A percentile compares a stretch with the other conserved stretches of the same genome.
Conservation (phyloP, 2,113 vertebrate species). For the Mobula birostris region DNA sequence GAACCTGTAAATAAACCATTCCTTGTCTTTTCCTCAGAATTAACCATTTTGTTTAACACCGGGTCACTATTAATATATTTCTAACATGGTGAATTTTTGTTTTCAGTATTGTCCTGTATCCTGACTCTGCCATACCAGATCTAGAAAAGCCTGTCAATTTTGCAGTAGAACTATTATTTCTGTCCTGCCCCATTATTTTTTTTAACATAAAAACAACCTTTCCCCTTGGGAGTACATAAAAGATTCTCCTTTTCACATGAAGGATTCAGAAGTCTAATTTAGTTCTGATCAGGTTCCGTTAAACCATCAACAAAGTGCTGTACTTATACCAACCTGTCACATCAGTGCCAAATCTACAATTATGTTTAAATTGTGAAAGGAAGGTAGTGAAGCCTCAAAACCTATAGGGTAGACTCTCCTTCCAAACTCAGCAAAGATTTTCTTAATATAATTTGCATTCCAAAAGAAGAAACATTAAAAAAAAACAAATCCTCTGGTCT, state of each 20-base stretch:
- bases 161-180: background rate
- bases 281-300: background rate
- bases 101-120: background rate
- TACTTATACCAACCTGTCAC: background rate
- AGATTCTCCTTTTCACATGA: background rate
- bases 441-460: conserved; percentile 22
- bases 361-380: conserved; percentile 19
- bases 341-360: conserved; percentile 18
- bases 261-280: background rate
- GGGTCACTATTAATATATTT: background rate
- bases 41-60: background rate
- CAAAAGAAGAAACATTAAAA: conserved; percentile 30
- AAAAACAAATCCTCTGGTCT: conserved; percentile 34
- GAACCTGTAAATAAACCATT: background rate
- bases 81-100: background rate
- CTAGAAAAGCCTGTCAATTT: conserved; percentile 13
- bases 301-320: background rate
- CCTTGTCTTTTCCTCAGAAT: background rate
- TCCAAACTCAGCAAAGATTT: background rate
- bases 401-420: background rate
- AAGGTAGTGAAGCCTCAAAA: background rate
- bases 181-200: background rate
- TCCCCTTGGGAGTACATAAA: background rate
- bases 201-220: background rate
- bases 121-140: background rate